Base-by-base conservation (phyloP, 2,888 invertebrate genomes). In the Chrysolina oricalcia region DNA sequence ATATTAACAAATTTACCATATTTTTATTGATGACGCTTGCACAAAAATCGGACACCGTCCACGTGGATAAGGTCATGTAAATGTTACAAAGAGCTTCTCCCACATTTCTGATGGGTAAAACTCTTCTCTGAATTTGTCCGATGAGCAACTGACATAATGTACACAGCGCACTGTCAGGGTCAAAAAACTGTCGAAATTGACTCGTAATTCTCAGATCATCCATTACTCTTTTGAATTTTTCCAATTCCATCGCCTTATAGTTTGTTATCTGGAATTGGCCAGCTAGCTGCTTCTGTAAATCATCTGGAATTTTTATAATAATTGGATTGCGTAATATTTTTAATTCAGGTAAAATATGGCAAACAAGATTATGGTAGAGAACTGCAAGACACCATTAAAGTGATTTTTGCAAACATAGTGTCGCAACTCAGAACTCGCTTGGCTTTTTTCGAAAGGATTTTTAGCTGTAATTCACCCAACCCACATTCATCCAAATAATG, bases 11-110 rank as follows among this genome's bases (percentile, higher is more conserved):
- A 35, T 41, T 80, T 76, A 80, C 82, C 77, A 71, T 73, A 71
- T 82, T 80, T 35, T 81, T 56, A 64, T 73, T 73, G 10, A 81
- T 74, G 17, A 81, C 27, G 6, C 78, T 69, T 13, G 76, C 65
- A 74, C 82, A 82, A 64, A 82, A 82, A 70, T 78, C 73, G 15
- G 73, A 72, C 10, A 80, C 27, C 15, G 80, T 81, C 72, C 72
- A 80, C 11, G 82, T 82, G 19, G 75, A 66, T 15, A 82, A 63
- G 4, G 78, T 64, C 41, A 81, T 76, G 65, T 82, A 82, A 40
- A 82, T 64, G 19, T 77, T 80, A 53, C 82, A 82, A 15, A 82
- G 64, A 1, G 74, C 71, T 40, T 72, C 73, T 23, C 75, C 81
- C 13, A 82, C 71, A 35, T 73, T 63, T 68, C 76, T 70, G 1